phyloP scores from a whole-genome alignment of 1,140 invertebrate species.

The Schlechtendalia chinensis region DNA sequence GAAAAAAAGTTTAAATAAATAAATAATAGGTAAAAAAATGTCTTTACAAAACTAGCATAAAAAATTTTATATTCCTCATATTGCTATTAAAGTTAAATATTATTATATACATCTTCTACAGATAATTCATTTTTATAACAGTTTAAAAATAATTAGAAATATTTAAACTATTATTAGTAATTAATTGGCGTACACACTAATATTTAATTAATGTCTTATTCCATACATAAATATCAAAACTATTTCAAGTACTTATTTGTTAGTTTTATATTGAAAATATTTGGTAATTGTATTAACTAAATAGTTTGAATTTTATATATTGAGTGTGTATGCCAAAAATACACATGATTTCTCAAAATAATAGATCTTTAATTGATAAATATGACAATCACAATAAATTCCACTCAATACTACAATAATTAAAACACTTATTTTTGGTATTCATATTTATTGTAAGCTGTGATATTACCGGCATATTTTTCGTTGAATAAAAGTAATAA shows the following conservation, averaged over 20 bases:
- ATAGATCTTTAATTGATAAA: background rate
- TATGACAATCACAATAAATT: background rate
- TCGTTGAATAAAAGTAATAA: background rate
- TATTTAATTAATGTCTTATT: background rate
- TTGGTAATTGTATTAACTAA: too few species aligned
- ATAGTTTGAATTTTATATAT: background rate
- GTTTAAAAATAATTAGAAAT: background rate
- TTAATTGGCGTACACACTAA: slow-evolving; percentile 25
- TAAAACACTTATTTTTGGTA: background rate
- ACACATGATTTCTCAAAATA: slow-evolving; percentile 19
- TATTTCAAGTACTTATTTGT: background rate
- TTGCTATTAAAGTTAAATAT: background rate
- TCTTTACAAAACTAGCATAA: slow-evolving; percentile 1
- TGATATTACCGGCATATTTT: background rate
- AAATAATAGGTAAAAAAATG: background rate
- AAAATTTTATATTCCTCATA: background rate
- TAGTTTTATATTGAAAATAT: background rate
- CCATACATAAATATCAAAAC: background rate
- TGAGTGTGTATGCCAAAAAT: slow-evolving; percentile 30
- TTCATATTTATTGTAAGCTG: background rate
- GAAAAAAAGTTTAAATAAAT: background rate
- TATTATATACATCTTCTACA: background rate
- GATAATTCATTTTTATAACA: background rate
- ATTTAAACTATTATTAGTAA: background rate
- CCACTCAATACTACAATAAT: background rate